Conservation (phyloP, 2,888 invertebrate genomes). For the Stomorhina lunata region DNA sequence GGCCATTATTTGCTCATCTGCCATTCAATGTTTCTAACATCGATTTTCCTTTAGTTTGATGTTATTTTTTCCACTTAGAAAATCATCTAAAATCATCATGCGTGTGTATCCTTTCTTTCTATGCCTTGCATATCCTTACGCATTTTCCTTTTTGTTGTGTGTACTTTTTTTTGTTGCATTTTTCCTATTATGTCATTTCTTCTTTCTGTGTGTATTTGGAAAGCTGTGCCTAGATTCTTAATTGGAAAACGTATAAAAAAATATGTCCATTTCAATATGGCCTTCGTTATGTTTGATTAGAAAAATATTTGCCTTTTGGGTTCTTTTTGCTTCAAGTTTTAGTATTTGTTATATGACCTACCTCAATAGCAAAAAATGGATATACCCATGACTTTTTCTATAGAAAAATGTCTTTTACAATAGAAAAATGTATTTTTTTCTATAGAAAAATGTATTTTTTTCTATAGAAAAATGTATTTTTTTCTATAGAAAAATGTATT, state of each 20-base stretch:
- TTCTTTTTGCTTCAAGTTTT: neutral
- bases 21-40: slow-evolving; percentile 17
- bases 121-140: slow-evolving; percentile 26
- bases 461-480: too few species aligned
- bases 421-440: too few species aligned
- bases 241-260: neutral
- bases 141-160: neutral
- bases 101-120: slow-evolving; percentile 28
- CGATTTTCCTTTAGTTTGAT: slow-evolving; percentile 53
- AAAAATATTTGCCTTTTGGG: neutral
- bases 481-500: too few species aligned
- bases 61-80: slow-evolving; percentile 14
- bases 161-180: neutral
- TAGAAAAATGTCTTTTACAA: too few species aligned
- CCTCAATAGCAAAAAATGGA: too few species aligned
- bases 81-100: slow-evolving; percentile 20
- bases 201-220: neutral
- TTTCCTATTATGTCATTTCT: neutral
- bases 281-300: slow-evolving; percentile 33
- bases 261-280: slow-evolving; percentile 30
- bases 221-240: slow-evolving; percentile 6
- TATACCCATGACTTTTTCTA: too few species aligned
- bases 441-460: too few species aligned
- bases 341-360: too few species aligned
- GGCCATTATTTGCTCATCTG: slow-evolving; percentile 49